Percentiles rank a stretch among this genome's conserved stretches.
These are phyloP conservation scores for Spongilla lacustris DNA, from an alignment of 37 sponge, comb jelly and placozoan genomes.

Conservation along the genomic window DNA sequence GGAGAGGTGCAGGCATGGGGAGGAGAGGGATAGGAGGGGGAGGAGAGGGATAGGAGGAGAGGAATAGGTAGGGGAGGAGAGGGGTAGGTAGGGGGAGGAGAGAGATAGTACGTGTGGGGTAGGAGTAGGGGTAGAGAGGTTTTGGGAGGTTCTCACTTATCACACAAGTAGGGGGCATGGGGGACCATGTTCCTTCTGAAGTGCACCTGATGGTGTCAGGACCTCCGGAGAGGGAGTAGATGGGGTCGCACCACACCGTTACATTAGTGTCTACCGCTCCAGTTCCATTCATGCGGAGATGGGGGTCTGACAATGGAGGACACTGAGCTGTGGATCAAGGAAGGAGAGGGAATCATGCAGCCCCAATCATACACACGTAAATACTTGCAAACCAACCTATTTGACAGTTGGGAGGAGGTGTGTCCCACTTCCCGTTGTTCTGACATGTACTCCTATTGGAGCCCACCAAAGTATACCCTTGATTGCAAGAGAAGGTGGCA, in stretches of 20 bases:
- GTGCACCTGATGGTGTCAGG: background rate
- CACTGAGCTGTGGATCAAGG: background rate
- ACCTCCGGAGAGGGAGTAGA: background rate
- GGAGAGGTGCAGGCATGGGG: too few relatives aligned
- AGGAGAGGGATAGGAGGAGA: background rate
- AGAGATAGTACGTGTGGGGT: background rate
- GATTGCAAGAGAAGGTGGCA: conserved; percentile 7
- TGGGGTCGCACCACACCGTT: background rate
- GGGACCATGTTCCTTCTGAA: background rate
- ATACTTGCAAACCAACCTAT: background rate
- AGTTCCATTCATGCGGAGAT: background rate
- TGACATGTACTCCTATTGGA: background rate
- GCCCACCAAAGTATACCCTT: conserved; percentile 26
- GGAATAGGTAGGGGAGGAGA: background rate
- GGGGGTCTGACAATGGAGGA: background rate
- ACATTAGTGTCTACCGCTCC: background rate
- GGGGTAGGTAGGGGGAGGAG: background rate
- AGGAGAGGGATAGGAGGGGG: background rate
- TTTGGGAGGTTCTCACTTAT: background rate
- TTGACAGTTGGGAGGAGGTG: conserved; percentile 8
- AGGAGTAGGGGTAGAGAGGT: background rate
- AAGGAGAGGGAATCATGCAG: background rate
- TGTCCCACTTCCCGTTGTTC: conserved; percentile 11
- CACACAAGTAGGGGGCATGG: background rate
- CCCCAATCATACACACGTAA: background rate